Evolutionary conservation across 2,113 vertebrate species (phyloP).

Genomic region (Halichoerus grypus): DNA sequence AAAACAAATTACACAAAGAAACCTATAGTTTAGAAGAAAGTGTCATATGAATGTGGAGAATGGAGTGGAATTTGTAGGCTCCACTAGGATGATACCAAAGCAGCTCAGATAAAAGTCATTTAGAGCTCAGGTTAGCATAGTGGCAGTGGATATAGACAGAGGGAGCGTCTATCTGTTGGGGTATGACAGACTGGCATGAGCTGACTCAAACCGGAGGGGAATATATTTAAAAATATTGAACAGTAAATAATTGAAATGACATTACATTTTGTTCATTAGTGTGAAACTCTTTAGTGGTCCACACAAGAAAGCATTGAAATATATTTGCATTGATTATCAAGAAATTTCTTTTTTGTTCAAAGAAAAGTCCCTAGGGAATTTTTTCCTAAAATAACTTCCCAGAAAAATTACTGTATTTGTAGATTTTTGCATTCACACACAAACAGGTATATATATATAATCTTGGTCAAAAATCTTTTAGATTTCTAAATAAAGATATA

Average conservation of each 20-base stretch:
- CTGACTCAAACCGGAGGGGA: too few relatives aligned
- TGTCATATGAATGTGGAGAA: not conserved
- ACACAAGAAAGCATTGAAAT: not conserved
- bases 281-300: not conserved
- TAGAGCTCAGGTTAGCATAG: not conserved
- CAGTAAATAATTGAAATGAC: too few relatives aligned
- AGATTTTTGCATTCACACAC: not conserved
- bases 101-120: not conserved
- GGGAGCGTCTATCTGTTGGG: fast-evolving
- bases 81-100: not conserved
- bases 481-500: not conserved
- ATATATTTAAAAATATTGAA: not conserved
- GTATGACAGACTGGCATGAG: not conserved
- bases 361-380: not conserved
- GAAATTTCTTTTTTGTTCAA: not conserved
- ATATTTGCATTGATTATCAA: not conserved
- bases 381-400: not conserved
- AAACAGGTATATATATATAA: not conserved
- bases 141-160: not conserved
- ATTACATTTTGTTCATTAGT: not conserved
- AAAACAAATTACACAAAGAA: not conserved
- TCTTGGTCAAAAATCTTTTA: not conserved
- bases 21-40: not conserved
- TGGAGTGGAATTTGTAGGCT: not conserved
- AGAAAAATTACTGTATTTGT: not conserved